A percentile compares a stretch with the other conserved stretches of the same genome.
Evolutionary conservation across 2,888 invertebrate genomes (phyloP).

Genomic region (Thysanoteuthis rhombus): DNA sequence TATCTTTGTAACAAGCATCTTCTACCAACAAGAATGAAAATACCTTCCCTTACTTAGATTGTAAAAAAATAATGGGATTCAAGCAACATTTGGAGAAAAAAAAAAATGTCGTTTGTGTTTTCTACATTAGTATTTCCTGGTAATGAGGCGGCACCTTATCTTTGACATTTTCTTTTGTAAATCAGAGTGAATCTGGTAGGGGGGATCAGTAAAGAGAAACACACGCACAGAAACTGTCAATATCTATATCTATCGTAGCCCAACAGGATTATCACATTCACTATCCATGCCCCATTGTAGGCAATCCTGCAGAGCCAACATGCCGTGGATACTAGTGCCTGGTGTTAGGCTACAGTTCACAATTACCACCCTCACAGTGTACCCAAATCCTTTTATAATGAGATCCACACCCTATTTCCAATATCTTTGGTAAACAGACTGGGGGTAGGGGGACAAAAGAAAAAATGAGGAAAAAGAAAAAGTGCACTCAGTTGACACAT

Average conservation of each 20-base stretch:
- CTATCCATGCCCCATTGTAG: background rate
- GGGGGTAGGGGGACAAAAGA: background rate
- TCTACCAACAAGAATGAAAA: background rate
- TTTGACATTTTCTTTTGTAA: background rate
- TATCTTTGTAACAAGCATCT: background rate
- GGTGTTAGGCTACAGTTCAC: background rate
- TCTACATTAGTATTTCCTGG: background rate
- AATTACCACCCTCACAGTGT: background rate
- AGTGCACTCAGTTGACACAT: no score
- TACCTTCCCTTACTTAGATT: background rate
- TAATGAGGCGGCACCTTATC: background rate
- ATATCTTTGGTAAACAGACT: background rate
- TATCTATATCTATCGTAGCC: background rate
- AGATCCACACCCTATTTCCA: background rate
- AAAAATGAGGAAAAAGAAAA: background rate
- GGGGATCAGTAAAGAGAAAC: background rate
- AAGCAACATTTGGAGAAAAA: background rate
- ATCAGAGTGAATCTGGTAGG: background rate
- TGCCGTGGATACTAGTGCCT: background rate
- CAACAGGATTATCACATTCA: background rate
- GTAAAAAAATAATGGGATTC: background rate
- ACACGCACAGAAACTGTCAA: background rate
- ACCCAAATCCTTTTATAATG: background rate
- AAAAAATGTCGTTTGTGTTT: background rate
- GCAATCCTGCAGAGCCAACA: background rate